Evolutionary conservation across 2,113 vertebrate species (phyloP).

Genomic region (Sander vitreus): DNA sequence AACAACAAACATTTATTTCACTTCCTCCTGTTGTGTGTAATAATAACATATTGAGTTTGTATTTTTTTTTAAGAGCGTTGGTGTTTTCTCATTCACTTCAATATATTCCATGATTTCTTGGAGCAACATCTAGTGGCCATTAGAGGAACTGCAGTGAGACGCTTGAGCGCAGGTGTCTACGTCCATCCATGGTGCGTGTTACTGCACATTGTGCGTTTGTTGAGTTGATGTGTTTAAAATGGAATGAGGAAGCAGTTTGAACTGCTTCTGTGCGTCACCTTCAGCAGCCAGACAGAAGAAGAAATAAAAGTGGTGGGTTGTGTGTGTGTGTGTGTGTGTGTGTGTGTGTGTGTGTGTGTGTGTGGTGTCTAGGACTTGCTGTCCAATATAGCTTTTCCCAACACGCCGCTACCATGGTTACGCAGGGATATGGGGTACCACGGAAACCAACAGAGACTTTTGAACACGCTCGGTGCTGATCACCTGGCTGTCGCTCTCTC

Average conservation of each 20-base stretch:
- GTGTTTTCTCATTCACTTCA: not conserved
- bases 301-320: not conserved
- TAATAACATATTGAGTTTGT: too few species aligned
- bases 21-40: too few species aligned
- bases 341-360: not conserved
- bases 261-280: not conserved
- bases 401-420: conserved; percentile 68
- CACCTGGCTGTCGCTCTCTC: conserved; percentile 29
- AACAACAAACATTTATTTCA: not conserved
- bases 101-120: not conserved
- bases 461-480: conserved; percentile 51
- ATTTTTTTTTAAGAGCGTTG: not conserved
- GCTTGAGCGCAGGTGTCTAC: not conserved
- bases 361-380: conserved; percentile 22
- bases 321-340: not conserved
- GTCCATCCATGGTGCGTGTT: not conserved
- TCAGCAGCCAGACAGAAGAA: conserved; percentile 5
- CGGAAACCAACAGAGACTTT: conserved; percentile 38
- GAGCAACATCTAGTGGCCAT: not conserved
- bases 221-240: not conserved
- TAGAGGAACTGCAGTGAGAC: not conserved
- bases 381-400: conserved; percentile 58
- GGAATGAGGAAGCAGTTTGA: not conserved
- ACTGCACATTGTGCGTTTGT: not conserved
- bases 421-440: conserved; percentile 29